These are phyloP conservation scores for Bombyx mandarina DNA, from an alignment of 1,140 invertebrate genomes.

Conservation along the genomic window DNA sequence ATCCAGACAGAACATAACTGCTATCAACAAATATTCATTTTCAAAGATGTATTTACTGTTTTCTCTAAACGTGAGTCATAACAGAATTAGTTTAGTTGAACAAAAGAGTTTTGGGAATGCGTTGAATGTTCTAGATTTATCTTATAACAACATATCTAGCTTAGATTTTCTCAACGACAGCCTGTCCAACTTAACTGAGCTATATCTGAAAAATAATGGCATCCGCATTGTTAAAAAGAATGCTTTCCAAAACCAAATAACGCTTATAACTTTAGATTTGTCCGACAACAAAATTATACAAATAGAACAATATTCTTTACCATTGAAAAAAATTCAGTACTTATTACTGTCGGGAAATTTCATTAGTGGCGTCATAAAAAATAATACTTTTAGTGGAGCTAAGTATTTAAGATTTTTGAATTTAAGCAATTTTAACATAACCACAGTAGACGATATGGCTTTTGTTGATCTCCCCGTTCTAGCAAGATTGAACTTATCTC, in stretches of 20 bases:
- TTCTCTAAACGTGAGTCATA: constrained; percentile 39
- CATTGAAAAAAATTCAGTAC: constrained; percentile 42
- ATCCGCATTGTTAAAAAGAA: constrained; percentile 19
- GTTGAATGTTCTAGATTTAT: constrained; percentile 32
- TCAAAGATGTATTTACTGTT: constrained; percentile 21
- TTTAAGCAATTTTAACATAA: constrained; percentile 39
- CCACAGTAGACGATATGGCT: constrained; percentile 31
- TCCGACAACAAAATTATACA: constrained; percentile 35
- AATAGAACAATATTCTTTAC: constrained; percentile 33
- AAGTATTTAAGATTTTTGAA: constrained; percentile 40
- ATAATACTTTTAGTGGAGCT: constrained; percentile 37
- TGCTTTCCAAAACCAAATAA: constrained; percentile 28
- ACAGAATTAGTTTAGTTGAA: constrained; percentile 30
- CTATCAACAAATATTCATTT: constrained; percentile 33
- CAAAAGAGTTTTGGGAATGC: constrained; percentile 25
- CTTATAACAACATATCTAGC: constrained; percentile 31
- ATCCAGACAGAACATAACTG: constrained; percentile 31
- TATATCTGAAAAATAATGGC: constrained; percentile 40
- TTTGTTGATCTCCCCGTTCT: constrained; percentile 39
- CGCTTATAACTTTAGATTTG: constrained; percentile 37
- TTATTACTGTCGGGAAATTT: constrained; percentile 38
- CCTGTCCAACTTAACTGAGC: constrained; percentile 30
- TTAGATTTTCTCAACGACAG: constrained; percentile 32
- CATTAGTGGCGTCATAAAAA: constrained; percentile 26
- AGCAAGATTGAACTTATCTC: constrained; percentile 41